phyloP scores from a whole-genome alignment of 2,797 vertebrate genomes.

The Capromys pilorides region DNA sequence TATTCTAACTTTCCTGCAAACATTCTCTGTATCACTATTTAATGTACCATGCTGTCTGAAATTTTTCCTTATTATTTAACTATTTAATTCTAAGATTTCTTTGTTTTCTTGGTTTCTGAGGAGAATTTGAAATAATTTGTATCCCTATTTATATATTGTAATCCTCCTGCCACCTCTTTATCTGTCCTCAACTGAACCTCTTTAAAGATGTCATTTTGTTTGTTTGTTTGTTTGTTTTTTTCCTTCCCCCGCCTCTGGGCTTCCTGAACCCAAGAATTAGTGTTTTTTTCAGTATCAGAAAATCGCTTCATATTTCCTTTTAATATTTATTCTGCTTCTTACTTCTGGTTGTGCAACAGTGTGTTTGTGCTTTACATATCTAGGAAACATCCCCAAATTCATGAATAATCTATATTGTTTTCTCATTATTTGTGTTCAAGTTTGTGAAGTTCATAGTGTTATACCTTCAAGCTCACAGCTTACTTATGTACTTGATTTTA shows the following conservation, averaged over 20 bases:
- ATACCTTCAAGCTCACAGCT: neutral
- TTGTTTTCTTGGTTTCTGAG: neutral
- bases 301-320: neutral
- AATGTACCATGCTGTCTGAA: neutral
- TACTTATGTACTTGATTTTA: neutral
- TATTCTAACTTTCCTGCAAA: neutral
- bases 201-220: neutral
- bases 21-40: neutral
- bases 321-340: neutral
- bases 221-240: neutral
- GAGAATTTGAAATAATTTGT: neutral
- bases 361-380: fast-evolving
- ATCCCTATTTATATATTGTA: neutral
- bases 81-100: neutral
- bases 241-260: neutral
- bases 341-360: neutral
- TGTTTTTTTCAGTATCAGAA: neutral
- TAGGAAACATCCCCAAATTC: neutral
- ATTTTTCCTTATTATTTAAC: neutral
- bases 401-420: neutral
- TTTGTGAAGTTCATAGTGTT: neutral
- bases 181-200: neutral
- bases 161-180: fast-evolving
- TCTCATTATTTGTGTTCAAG: neutral
- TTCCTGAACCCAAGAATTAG: neutral